Base-by-base conservation (phyloP, 2,888 invertebrate species). In the Leptinotarsa haldemani region DNA sequence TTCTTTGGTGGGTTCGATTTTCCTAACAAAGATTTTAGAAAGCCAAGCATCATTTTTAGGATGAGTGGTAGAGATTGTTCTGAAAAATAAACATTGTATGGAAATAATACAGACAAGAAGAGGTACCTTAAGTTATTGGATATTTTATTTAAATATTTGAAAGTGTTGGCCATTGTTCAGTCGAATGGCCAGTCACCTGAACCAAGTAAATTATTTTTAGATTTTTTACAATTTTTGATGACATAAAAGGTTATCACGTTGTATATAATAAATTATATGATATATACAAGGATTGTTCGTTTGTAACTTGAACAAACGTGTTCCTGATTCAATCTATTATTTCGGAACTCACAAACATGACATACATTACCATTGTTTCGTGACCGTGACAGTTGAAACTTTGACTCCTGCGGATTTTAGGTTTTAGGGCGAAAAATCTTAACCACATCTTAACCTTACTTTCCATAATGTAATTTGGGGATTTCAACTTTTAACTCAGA, bases 1-100 rank as follows among this genome's bases (percentile, higher is more conserved):
- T 86, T 97, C 97, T 87, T 97, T 97, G 2, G 97, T 96, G 5
- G 97, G 96, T 86, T 97, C 97, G 85, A 97, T 96, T 87, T 94
- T 95, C 77, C 97, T 91, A 61, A 97, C 97, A 83, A 97, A 89
- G 78, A 97, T 88, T 87, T 96, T 97, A 80, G 95, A 95, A 73
- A 97, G 89, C 96, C 97, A 97, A 81, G 95, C 93, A 88, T 95
- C 95, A 75, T 86, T 88, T 72, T 87, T 88, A 47, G 85, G 80
- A 66, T 87, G 82, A 77, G 86, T 86, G 65, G 88, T 86, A 65
- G 85, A 85, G 50, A 87, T 75, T 48, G 80, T 76, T 75, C 87
- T 87, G 74, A 22, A 72, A 53, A 64, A 63, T 58, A 58, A 50
- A 22, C 20, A 25, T 40, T 47, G n/a, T 52, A 58, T 20, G n/a